Evolutionary conservation across 2,113 vertebrate species (phyloP), one percentile per base, ranked within the genome.

Genomic region (Pteronura brasiliensis): DNA sequence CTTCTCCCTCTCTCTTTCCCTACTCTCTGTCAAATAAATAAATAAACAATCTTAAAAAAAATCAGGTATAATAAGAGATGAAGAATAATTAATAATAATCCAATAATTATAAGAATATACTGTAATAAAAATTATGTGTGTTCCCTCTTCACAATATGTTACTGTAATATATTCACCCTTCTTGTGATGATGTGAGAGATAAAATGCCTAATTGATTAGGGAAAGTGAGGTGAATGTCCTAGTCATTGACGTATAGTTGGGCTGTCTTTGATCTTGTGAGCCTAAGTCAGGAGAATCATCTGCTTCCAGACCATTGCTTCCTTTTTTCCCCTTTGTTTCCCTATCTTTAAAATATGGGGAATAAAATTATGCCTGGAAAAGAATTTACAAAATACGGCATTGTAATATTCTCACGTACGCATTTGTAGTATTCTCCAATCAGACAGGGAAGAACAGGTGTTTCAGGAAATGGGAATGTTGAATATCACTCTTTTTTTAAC

Each of bases 301-400:
- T 34, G 76, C 29, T 49, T 79, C 44, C 17, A 15, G 29, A 34
- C 47, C 47, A 3, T 12, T 31, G 76, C n/a, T 93, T 93, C 3
- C 3, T 61, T 85, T 27, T 59, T 55, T 27, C 71, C 89, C n/a
- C 5, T 52, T 71, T 52, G 34, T 76, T 96, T 90, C 69, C 36
- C 13, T 65, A 44, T 82, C 8, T 77, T 71, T 77, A 52, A 34
- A 72, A 36, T 87, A 49, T 44, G 31, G 23, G 39, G 23, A 88
- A 77, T 82, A 87, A 72, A 96, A 87, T 17, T 15, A 67, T 77
- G 79, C 83, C 93, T 84, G 61, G 17, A 94, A 96, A 49, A 52
- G 94, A 72, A 93, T 82, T 59, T 94, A 14, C 4, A 94, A 96
- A 93, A 25, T 77, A 61, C 65, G 15, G 9, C 34, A 65, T 59